A percentile compares a stretch with the other conserved stretches of the same genome.
These are phyloP conservation scores for Lordiphosa collinella DNA, from an alignment of 1,140 invertebrate species.

Conservation along the genomic window DNA sequence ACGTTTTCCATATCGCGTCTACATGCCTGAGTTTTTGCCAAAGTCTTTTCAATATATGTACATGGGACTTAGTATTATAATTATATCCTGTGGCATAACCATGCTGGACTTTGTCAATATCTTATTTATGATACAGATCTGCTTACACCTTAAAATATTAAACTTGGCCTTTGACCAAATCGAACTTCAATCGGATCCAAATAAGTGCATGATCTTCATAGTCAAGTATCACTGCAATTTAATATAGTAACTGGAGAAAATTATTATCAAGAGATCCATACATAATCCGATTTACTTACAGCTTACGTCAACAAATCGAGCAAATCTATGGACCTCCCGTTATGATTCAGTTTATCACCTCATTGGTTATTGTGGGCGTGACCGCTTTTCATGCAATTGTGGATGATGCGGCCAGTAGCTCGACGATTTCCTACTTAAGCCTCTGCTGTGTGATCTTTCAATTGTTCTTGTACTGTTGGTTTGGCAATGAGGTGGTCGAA, in stretches of 20 bases:
- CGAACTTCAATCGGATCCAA: neutral
- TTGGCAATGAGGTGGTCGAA: constrained; percentile 32
- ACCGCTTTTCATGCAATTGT: constrained; percentile 33
- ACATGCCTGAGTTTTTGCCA: constrained; percentile 1
- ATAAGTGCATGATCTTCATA: neutral
- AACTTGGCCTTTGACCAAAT: constrained; percentile 24
- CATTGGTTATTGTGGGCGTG: constrained; percentile 30
- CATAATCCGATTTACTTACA: neutral
- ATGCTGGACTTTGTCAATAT: constrained; percentile 37
- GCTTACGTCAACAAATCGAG: constrained; percentile 25
- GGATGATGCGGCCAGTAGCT: constrained; percentile 9
- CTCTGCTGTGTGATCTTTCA: constrained; percentile 28
- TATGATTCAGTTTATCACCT: constrained; percentile 32
- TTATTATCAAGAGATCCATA: no score
- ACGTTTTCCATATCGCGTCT: constrained; percentile 2
- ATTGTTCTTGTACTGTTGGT: constrained; percentile 46
- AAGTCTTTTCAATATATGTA: neutral
- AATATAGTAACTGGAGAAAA: neutral
- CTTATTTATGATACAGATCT: constrained; percentile 31
- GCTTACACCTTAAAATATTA: constrained; percentile 30
- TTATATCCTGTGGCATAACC: constrained; percentile 4
- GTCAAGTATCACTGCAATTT: constrained; percentile 5
- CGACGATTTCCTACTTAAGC: constrained; percentile 28
- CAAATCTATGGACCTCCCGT: constrained; percentile 26
- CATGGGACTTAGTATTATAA: neutral